These are phyloP conservation scores for Tragulus kanchil DNA, from an alignment of 2,113 vertebrate genomes.

Conservation along the genomic window DNA sequence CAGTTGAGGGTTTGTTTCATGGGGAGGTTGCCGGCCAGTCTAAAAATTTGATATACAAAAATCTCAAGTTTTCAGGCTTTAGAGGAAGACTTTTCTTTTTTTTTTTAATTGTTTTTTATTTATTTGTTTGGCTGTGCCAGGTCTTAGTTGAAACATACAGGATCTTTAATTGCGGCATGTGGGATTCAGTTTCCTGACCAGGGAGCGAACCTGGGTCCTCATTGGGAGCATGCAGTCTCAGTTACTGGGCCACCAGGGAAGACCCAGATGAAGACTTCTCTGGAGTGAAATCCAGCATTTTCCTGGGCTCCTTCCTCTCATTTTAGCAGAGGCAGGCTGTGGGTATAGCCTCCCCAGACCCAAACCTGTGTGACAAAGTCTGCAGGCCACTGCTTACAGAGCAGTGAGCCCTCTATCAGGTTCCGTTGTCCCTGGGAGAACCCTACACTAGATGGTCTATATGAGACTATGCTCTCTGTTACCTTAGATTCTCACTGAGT, in stretches of 20 bases:
- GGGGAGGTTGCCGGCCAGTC: neutral
- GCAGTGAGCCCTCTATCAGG: neutral
- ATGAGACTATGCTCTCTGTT: neutral
- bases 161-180: neutral
- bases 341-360: neutral
- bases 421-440: neutral
- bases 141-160: neutral
- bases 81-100: neutral
- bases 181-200: neutral
- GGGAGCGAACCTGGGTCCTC: neutral
- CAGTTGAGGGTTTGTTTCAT: neutral
- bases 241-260: neutral
- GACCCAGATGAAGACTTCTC: neutral
- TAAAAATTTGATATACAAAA: constrained; percentile 18
- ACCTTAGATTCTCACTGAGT: neutral
- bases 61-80: neutral
- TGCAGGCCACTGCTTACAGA: neutral
- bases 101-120: neutral
- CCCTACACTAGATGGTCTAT: neutral
- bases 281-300: neutral
- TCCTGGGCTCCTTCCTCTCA: neutral
- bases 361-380: neutral
- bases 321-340: neutral
- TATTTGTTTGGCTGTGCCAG: neutral
- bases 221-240: neutral